Evolutionary conservation across 2,888 invertebrate genomes (phyloP), one percentile per base, ranked within the genome.

Genomic region (Trisateles emortualis): DNA sequence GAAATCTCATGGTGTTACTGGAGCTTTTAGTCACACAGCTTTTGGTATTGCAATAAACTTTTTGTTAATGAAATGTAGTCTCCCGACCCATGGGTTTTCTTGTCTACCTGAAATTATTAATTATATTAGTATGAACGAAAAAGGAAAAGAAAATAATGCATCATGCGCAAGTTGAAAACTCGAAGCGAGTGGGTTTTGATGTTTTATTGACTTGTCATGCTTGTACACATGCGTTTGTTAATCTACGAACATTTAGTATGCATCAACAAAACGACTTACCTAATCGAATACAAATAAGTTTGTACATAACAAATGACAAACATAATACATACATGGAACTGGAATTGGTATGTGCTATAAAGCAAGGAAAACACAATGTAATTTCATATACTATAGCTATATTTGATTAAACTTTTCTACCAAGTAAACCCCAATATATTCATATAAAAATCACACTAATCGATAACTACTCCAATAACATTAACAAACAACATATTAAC

Each of bases 341-440:
- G 64, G 54, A 65, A 58, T 41, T 50, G 69, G 43, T 36, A 56
- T 50, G 14, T 47, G 62, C 55, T 53, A 52, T 52, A 65, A 68
- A 76, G 75, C 82, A 83, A 79, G 71, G 73, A 79, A 87, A 85
- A 88, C 76, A 76, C 74, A 73, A 70, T 64, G 64, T 68, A 58
- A 70, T 75, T 70, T 69, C 73, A 81, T 79, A 87, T 76, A 78
- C 79, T 87, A 87, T 82, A 88, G 75, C 84, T 88, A 90, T 90
- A 90, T 90, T 92, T 90, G 85, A 89, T 86, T 88, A 88, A 91
- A 90, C 84, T 88, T 91, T 87, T 88, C 91, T 92, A 92, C 92
- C 91, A 89, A 89, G 83, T 90, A 91, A 91, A 90, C 91, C 92
- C 92, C 91, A 88, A 92, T 92, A 92, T 92, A 92, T 92, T 91